Conservation (phyloP, 2,888 invertebrate genomes). For the Parapristionchus giblindavisi region DNA sequence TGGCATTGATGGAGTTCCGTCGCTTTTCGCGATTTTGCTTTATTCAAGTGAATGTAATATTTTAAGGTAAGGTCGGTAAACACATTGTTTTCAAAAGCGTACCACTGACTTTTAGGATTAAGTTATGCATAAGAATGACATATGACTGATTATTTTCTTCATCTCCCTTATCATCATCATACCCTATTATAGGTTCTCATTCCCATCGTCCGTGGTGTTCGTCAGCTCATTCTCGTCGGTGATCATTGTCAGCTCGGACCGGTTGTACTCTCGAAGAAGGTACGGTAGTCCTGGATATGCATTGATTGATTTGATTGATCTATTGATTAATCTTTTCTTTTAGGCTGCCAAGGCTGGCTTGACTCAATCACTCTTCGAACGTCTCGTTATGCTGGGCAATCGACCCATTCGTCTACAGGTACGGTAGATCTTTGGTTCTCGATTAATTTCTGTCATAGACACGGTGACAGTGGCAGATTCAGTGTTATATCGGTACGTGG, state of each 20-base stretch:
- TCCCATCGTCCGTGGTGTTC: conserved; percentile 94
- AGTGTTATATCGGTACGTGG: too few species aligned
- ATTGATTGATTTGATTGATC: background rate
- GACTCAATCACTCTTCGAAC: conserved; percentile 94
- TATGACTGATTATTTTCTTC: too few species aligned
- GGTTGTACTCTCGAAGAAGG: conserved; percentile 87
- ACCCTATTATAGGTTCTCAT: conserved; percentile 81
- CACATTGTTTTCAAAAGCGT: too few species aligned
- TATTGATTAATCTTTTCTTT: background rate
- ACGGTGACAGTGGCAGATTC: too few species aligned
- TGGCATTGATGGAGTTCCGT: background rate
- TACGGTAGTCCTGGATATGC: conserved; percentile 2
- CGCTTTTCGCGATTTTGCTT: too few species aligned
- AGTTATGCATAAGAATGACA: too few species aligned
- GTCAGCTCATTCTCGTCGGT: conserved; percentile 94
- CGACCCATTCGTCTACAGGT: conserved; percentile 95
- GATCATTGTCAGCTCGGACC: conserved; percentile 99
- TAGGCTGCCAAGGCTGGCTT: conserved; percentile 96
- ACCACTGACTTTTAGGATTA: too few species aligned
- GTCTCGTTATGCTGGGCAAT: conserved; percentile 94
- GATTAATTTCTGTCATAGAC: background rate
- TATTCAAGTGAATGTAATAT: too few species aligned
- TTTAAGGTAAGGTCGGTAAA: too few species aligned
- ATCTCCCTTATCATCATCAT: too few species aligned
- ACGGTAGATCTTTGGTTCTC: background rate